phyloP scores from a whole-genome alignment of 2,113 vertebrate genomes.

The Propithecus coquereli region DNA sequence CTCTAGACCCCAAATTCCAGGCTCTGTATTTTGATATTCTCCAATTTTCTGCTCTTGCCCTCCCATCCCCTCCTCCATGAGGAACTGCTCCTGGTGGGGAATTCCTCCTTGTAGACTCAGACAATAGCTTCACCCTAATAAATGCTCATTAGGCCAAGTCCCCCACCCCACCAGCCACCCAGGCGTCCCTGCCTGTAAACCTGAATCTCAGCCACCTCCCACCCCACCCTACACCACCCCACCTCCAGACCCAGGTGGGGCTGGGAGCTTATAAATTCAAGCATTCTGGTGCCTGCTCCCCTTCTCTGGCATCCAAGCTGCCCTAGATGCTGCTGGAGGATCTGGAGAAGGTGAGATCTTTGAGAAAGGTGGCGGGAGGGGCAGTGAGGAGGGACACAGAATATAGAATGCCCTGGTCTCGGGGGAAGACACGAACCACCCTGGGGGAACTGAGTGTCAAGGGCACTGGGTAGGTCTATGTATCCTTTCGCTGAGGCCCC shows the following conservation, averaged over 20 bases:
- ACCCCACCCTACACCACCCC: neutral
- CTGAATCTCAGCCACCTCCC: neutral
- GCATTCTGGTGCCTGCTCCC: neutral
- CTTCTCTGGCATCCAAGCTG: conserved; percentile 8
- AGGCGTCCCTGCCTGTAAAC: conserved; percentile 60
- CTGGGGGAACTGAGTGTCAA: neutral
- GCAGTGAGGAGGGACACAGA: neutral
- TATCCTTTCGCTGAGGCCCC: neutral
- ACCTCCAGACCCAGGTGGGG: neutral
- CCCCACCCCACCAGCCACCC: neutral
- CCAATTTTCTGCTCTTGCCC: neutral
- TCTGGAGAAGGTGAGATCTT: conserved; percentile 46
- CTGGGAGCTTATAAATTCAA: conserved; percentile 60
- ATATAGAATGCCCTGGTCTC: too few species aligned
- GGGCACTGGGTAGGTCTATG: neutral
- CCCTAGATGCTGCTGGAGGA: conserved; percentile 20
- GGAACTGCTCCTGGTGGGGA: neutral
- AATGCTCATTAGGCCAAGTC: conserved; percentile 59
- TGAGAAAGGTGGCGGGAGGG: neutral
- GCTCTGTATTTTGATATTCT: neutral
- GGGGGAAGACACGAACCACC: neutral
- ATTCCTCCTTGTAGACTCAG: conserved; percentile 26
- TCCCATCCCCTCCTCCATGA: neutral
- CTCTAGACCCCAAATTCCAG: neutral
- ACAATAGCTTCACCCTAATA: conserved; percentile 54